Percentiles rank a stretch among this genome's conserved stretches.
phyloP scores from a whole-genome alignment of 2,888 invertebrate genomes.

The Ichneumoninae sp. region DNA sequence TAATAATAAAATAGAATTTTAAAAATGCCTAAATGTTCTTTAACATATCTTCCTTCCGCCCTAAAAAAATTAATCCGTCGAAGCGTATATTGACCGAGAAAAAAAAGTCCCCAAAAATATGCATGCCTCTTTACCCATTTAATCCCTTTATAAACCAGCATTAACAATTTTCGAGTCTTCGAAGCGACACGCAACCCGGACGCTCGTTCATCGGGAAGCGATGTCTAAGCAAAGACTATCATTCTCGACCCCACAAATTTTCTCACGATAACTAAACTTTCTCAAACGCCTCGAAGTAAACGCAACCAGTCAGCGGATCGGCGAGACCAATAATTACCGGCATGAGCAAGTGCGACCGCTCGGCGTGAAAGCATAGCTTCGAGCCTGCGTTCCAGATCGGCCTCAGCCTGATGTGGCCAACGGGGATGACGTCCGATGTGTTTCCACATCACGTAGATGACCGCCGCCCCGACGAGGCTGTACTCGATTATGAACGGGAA shows the following conservation, averaged over 20 bases:
- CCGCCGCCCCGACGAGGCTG: constrained; percentile 97
- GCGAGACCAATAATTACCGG: constrained; percentile 85
- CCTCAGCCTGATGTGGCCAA: constrained; percentile 90
- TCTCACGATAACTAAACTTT: background rate
- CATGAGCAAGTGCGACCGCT: constrained; percentile 94
- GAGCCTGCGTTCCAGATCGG: constrained; percentile 94
- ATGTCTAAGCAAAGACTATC: background rate
- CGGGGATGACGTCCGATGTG: constrained; percentile 95
- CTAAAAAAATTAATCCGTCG: no score
- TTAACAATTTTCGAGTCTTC: no score
- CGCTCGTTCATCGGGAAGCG: background rate
- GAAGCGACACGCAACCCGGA: background rate
- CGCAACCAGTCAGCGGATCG: background rate
- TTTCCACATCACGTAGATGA: constrained; percentile 98
- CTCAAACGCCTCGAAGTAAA: background rate
- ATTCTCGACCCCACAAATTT: background rate
- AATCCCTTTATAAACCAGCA: no score
- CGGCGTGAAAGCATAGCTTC: constrained; percentile 95
- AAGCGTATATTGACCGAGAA: no score
- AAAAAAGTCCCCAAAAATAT: no score
- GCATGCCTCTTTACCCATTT: no score
- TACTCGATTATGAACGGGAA: constrained; percentile 99
- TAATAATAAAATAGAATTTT: no score
- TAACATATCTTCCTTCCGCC: no score
- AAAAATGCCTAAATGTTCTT: no score